Conservation (phyloP, 2,888 invertebrate species). For the Terebella lapidaria region DNA sequence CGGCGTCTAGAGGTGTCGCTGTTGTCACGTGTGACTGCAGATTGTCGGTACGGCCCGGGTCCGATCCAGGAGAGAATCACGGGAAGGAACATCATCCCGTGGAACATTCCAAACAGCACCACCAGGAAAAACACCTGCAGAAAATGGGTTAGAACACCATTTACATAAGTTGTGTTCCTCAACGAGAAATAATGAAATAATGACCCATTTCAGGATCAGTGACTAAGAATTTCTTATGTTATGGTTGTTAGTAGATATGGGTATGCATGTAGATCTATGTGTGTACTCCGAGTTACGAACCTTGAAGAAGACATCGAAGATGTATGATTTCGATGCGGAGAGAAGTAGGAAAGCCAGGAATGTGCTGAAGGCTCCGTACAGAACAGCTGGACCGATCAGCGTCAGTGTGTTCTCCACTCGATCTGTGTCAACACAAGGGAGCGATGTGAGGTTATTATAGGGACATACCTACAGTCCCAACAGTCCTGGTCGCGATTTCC, state of each 20-base stretch:
- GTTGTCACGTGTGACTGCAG: no score
- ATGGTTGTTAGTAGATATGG: no score
- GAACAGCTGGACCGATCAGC: slow-evolving; percentile 71
- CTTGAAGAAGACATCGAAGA: slow-evolving; percentile 70
- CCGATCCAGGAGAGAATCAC: slow-evolving; percentile 71
- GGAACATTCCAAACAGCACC: slow-evolving; percentile 72
- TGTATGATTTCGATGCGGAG: slow-evolving; percentile 68
- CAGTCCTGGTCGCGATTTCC: no score
- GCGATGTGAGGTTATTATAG: neutral
- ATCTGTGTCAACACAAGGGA: no score
- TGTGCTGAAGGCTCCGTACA: slow-evolving; percentile 74
- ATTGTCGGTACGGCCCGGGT: slow-evolving; percentile 58
- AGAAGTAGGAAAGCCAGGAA: slow-evolving; percentile 69
- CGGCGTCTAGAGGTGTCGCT: no score
- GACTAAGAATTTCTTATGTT: no score
- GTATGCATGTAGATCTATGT: no score
- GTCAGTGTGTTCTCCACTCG: slow-evolving; percentile 61
- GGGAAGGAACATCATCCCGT: slow-evolving; percentile 71
- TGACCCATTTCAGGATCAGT: no score
- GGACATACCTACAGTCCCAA: neutral
- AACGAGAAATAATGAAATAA: no score
- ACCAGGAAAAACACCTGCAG: slow-evolving; percentile 70
- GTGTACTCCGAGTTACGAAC: slow-evolving; percentile 42
- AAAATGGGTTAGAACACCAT: no score
- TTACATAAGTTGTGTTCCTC: no score